Percentiles rank a stretch among this genome's conserved stretches.
Conservation (phyloP, 2,113 vertebrate genomes). For the Candoia aspera region DNA sequence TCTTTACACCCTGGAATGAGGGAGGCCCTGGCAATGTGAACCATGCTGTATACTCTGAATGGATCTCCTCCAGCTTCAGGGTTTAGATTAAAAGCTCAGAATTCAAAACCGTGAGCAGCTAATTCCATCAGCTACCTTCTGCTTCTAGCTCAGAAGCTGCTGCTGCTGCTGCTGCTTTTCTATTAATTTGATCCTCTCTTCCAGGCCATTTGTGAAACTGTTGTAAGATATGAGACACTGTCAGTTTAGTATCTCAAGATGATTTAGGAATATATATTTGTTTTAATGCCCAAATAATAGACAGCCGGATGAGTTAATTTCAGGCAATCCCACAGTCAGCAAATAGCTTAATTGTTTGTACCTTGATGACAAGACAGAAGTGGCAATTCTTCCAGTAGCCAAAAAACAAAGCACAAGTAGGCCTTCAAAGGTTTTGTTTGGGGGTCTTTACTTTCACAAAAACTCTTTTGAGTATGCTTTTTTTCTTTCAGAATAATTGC, state of each 20-base stretch:
- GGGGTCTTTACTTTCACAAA: background rate
- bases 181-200: background rate
- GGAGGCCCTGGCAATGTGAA: background rate
- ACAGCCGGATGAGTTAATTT: background rate
- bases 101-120: background rate
- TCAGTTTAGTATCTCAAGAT: background rate
- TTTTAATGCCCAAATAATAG: background rate
- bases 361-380: background rate
- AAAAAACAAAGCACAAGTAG: background rate
- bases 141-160: background rate
- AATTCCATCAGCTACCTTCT: background rate
- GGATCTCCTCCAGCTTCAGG: background rate
- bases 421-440: background rate
- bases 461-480: background rate
- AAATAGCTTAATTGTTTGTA: too few species aligned
- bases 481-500: background rate
- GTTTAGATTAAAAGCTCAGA: background rate
- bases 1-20: background rate
- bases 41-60: background rate
- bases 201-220: background rate
- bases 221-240: background rate
- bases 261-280: background rate
- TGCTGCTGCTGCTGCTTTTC: background rate
- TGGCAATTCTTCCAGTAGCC: background rate
- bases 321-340: background rate